Conservation (phyloP, 2,888 invertebrate species). For the Eupithecia insigniata region DNA sequence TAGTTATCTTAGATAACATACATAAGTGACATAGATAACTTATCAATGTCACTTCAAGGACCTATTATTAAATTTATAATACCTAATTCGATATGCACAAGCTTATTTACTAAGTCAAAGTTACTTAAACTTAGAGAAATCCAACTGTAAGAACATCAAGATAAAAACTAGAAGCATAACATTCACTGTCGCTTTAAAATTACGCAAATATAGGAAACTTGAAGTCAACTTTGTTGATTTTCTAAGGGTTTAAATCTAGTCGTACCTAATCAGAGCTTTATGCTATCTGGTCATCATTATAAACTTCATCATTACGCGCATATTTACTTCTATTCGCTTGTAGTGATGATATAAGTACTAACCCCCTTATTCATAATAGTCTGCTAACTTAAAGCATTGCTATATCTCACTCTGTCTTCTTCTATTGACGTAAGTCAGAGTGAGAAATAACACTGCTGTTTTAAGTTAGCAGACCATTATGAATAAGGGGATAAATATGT, state of each 20-base stretch:
- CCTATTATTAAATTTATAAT: neutral
- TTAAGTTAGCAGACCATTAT: too few species aligned
- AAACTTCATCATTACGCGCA: neutral
- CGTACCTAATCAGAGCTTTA: neutral
- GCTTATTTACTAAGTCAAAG: neutral
- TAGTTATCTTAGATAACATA: too few species aligned
- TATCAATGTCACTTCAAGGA: neutral
- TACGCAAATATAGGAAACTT: neutral
- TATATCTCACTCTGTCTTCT: too few species aligned
- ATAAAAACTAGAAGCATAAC: neutral
- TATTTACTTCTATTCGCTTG: neutral
- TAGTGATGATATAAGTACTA: neutral
- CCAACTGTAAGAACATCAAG: neutral
- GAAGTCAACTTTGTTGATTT: neutral
- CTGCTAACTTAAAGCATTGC: too few species aligned
- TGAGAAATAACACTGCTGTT: too few species aligned
- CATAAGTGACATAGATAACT: too few species aligned
- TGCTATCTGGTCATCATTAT: neutral
- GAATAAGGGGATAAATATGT: too few species aligned
- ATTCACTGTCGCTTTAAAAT: neutral
- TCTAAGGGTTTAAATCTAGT: neutral
- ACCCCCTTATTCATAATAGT: too few species aligned
- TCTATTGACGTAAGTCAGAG: too few species aligned
- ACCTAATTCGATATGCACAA: neutral
- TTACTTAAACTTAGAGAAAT: neutral